Evolutionary conservation across 2,888 invertebrate genomes (phyloP).

Genomic region (Cerastoderma edule): DNA sequence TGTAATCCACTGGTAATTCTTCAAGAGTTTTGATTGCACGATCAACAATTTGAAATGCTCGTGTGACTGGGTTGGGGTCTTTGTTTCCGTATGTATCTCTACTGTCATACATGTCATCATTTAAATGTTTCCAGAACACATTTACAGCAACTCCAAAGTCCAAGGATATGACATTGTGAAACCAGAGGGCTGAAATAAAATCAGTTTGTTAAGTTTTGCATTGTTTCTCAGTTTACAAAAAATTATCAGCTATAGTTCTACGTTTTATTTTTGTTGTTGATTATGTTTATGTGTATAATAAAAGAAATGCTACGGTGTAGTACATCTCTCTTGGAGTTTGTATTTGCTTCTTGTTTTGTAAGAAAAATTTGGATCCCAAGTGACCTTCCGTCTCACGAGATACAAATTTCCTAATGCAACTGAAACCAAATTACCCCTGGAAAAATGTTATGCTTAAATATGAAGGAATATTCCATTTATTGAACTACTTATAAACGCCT

Average conservation of each 20-base stretch:
- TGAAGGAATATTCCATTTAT: no score
- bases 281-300: no score
- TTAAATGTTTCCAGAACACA: constrained; percentile 86
- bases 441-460: no score
- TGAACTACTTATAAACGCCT: no score
- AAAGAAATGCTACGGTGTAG: no score
- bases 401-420: not conserved
- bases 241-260: not conserved
- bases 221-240: not conserved
- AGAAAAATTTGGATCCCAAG: not conserved
- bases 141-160: constrained; percentile 86
- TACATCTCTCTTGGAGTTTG: no score
- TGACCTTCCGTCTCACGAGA: not conserved
- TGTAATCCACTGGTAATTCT: constrained; percentile 84
- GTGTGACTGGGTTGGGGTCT: constrained; percentile 84
- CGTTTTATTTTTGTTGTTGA: not conserved
- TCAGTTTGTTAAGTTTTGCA: not conserved
- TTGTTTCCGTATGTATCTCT: constrained; percentile 86
- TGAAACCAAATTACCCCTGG: no score
- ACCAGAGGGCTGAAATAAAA: constrained; percentile 85
- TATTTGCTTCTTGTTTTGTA: no score
- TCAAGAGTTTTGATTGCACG: constrained; percentile 84
- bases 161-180: constrained; percentile 85
- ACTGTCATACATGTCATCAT: constrained; percentile 84
- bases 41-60: constrained; percentile 84